Percentiles rank a stretch among this genome's conserved stretches.
phyloP scores from a whole-genome alignment of 2,888 invertebrate genomes.

The Sycophila texana region DNA sequence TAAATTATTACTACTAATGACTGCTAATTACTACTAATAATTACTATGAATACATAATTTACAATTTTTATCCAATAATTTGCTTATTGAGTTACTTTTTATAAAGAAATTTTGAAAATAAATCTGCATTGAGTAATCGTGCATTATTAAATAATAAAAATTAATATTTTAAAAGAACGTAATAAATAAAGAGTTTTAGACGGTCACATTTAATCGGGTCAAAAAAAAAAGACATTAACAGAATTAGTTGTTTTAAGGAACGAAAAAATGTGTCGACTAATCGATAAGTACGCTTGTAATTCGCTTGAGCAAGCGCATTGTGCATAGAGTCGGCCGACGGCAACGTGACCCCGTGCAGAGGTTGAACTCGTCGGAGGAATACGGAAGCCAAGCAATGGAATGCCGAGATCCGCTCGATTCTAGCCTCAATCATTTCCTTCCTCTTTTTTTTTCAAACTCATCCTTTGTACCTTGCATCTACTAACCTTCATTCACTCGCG shows the following conservation, averaged over 20 bases:
- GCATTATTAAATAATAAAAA: too few relatives aligned
- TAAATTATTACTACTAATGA: too few relatives aligned
- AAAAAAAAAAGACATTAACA: slow-evolving; percentile 14
- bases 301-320: slow-evolving; percentile 32
- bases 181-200: background rate
- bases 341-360: slow-evolving; percentile 7
- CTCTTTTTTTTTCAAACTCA: slow-evolving; percentile 6
- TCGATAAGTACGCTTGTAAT: background rate
- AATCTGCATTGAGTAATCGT: too few relatives aligned
- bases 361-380: slow-evolving; percentile 30
- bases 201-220: background rate
- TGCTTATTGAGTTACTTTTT: too few relatives aligned
- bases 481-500: slow-evolving; percentile 33
- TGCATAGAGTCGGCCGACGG: background rate
- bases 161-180: background rate
- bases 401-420: slow-evolving; percentile 31
- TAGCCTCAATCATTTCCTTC: slow-evolving; percentile 40
- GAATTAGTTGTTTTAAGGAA: slow-evolving; percentile 14
- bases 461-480: slow-evolving; percentile 13
- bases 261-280: slow-evolving; percentile 24
- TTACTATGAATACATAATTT: too few relatives aligned
- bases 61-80: too few relatives aligned
- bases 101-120: too few relatives aligned
- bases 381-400: slow-evolving; percentile 31
- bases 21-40: too few relatives aligned